Evolutionary conservation across 2,888 invertebrate species (phyloP).

Genomic region (Dasypolia templi): DNA sequence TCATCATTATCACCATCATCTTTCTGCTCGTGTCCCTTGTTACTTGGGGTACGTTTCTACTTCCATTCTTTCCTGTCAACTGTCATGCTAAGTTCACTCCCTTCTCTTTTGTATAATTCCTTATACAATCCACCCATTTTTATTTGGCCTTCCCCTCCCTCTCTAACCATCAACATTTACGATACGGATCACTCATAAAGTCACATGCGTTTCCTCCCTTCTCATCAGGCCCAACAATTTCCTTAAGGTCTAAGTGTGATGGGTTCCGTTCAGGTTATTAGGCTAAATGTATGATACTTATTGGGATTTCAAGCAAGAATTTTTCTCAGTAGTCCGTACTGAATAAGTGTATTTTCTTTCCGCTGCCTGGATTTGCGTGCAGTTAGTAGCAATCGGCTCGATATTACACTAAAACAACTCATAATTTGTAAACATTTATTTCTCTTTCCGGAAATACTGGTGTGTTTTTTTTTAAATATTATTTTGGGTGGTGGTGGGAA

Average conservation of each 20-base stretch:
- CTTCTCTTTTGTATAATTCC: too few relatives aligned
- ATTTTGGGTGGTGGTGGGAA: neutral
- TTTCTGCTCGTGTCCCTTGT: too few relatives aligned
- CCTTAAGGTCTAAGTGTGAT: neutral
- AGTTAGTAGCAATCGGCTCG: neutral
- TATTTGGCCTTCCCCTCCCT: too few relatives aligned
- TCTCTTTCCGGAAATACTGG: neutral
- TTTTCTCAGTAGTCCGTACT: neutral
- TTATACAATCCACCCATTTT: too few relatives aligned
- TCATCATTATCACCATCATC: too few relatives aligned
- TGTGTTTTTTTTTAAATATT: rapidly evolving
- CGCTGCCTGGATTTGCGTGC: neutral
- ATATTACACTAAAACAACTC: neutral
- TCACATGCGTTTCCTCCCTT: too few relatives aligned
- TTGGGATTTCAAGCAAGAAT: neutral
- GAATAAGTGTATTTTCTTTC: neutral
- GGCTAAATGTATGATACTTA: neutral
- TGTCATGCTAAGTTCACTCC: too few relatives aligned
- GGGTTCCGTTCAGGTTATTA: neutral
- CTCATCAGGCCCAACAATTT: too few relatives aligned
- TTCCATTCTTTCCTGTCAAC: too few relatives aligned
- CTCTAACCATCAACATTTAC: too few relatives aligned
- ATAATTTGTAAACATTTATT: neutral
- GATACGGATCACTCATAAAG: too few relatives aligned
- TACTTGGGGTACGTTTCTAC: too few relatives aligned